phyloP scores from a whole-genome alignment of 64 coral and sea anemone genomes.

The Stylophora pistillata region DNA sequence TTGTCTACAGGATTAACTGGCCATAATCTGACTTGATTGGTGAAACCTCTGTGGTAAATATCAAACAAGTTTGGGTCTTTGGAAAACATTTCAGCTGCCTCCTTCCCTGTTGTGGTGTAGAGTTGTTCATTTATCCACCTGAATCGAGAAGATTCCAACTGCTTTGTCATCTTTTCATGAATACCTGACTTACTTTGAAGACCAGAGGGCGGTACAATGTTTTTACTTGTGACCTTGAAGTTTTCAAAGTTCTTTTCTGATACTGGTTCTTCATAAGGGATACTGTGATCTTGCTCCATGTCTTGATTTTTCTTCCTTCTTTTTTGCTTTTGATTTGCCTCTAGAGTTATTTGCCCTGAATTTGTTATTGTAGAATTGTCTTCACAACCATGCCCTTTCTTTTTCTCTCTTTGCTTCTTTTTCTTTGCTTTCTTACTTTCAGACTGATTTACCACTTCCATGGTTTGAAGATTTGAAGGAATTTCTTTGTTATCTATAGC shows the following conservation, averaged over 20 bases:
- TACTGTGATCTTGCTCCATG: not conserved
- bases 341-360: not conserved
- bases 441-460: not conserved
- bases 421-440: conserved; percentile 38
- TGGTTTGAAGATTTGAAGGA: not conserved
- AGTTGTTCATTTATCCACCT: conserved; percentile 96
- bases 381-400: not conserved
- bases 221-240: not conserved
- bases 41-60: conserved; percentile 90
- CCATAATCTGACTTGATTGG: conserved; percentile 84
- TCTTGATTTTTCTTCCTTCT: not conserved
- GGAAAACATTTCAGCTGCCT: conserved; percentile 79
- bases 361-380: not conserved
- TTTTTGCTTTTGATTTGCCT: conserved; percentile 22
- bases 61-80: conserved; percentile 81
- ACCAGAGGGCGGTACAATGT: not conserved
- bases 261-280: not conserved
- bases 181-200: conserved; percentile 33
- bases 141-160: conserved; percentile 90
- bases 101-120: conserved; percentile 78
- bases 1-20: conserved; percentile 90
- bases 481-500: not conserved
- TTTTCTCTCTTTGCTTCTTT: conserved; percentile 46
- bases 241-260: not conserved
- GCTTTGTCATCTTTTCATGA: conserved; percentile 81